Base-by-base conservation (phyloP, 2,797 vertebrate genomes). In the Hydrolagus colliei region DNA sequence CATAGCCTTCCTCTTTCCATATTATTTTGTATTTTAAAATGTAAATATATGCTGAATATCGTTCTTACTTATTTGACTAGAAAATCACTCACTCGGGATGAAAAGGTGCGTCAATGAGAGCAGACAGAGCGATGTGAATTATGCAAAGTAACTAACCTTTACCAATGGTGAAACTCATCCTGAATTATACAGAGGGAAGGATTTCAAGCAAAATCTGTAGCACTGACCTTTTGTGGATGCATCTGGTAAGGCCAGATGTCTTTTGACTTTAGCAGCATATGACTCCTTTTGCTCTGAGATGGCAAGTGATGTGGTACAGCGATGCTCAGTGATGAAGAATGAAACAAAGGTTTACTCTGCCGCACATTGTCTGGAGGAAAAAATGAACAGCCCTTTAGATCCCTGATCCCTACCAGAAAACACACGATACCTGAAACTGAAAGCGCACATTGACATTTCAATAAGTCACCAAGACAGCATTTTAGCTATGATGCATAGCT, bases 171-270 rank as follows among this genome's bases (percentile, higher is more conserved):
- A 61, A 18, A 20, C 27, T n/a, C 75, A 22, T 12, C 59, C 16
- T 62, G 10, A n/a, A 27, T 14, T 77, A 10, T 2, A 20, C 41
- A 32, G 73, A 27, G 35, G 5, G 41, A 41, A 74, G 10, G 16
- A 52, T 63, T 8, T 6, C 35, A 14, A 2, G 11, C 20, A 78
- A 59, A 68, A 9, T 10, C 73, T 35, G 6, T 13, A 16, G 9
- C 52, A 87, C 88, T 86, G 90, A 95, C 94, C 92, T 91, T 94
- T 75, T 92, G 87, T 74, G 89, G 89, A 90, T 92, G 89, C 63
- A 89, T 88, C 67, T 92, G 88, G 65, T 90, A 90, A 74, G 86
- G 91, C 85, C 87, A 89, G 35, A 89, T 85, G 52, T 86, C 79
- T 59, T 88, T 86, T 0, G 91, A 86, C 86, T 88, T 92, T 7